Percentiles rank a stretch among this genome's conserved stretches.
phyloP scores from a whole-genome alignment of 2,888 invertebrate genomes.

The Lypha dubia region DNA sequence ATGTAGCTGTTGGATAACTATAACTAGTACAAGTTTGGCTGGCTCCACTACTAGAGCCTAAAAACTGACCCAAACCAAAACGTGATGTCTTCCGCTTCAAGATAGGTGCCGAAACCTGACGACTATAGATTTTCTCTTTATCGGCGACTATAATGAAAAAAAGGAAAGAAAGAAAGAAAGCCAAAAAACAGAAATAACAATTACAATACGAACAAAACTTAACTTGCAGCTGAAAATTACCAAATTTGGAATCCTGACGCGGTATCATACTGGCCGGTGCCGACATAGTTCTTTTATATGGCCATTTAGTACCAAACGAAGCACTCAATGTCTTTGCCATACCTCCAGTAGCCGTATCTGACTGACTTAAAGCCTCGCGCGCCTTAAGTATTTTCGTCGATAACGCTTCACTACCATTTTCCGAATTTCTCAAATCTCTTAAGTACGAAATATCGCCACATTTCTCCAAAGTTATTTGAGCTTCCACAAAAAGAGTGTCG shows the following conservation, averaged over 20 bases:
- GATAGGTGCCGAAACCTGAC: constrained; percentile 98
- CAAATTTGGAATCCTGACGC: constrained; percentile 89
- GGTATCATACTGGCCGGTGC: constrained; percentile 94
- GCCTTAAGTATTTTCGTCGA: constrained; percentile 94
- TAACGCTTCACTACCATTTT: constrained; percentile 93
- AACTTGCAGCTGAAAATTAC: constrained; percentile 79
- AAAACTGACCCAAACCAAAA: constrained; percentile 94
- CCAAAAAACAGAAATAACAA: neutral
- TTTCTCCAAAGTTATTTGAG: constrained; percentile 95
- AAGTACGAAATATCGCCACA: constrained; percentile 92
- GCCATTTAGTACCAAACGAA: constrained; percentile 96
- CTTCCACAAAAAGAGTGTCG: constrained; percentile 97
- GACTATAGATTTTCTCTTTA: constrained; percentile 93
- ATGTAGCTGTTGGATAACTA: constrained; percentile 78
- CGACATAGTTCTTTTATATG: constrained; percentile 96
- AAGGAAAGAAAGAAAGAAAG: neutral
- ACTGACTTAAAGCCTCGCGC: constrained; percentile 92
- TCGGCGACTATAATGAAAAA: constrained; percentile 83
- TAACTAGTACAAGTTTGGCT: constrained; percentile 79
- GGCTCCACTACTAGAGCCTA: constrained; percentile 84
- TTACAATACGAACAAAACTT: neutral
- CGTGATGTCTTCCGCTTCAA: constrained; percentile 96
- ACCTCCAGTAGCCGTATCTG: constrained; percentile 86
- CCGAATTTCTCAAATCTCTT: constrained; percentile 92
- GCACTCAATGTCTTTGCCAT: constrained; percentile 91